These are phyloP conservation scores for Mormoops blainvillei DNA, from an alignment of 2,113 vertebrate genomes.

Conservation along the genomic window DNA sequence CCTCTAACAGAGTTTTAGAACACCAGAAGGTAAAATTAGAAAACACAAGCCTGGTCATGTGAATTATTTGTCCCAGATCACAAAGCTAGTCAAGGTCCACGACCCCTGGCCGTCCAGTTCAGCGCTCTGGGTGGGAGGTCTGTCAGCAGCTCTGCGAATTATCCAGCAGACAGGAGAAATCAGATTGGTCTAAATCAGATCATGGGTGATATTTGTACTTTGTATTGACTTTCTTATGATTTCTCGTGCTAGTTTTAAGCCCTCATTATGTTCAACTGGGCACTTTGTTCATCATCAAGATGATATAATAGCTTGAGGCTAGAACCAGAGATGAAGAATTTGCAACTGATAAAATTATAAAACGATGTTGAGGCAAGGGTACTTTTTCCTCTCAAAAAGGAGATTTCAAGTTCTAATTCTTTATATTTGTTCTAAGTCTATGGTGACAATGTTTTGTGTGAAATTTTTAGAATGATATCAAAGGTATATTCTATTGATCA, in stretches of 20 bases:
- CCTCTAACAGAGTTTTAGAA: not conserved
- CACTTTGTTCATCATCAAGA: not conserved
- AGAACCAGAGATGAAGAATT: not conserved
- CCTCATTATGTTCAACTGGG: not conserved
- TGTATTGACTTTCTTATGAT: not conserved
- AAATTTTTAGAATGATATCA: not conserved
- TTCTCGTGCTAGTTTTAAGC: not conserved
- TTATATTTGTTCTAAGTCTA: not conserved
- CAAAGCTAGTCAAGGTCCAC: not conserved
- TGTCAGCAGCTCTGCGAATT: not conserved
- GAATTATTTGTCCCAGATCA: not conserved
- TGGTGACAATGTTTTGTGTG: not conserved
- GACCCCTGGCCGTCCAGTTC: not conserved
- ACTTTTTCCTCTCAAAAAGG: not conserved
- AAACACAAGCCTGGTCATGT: not conserved
- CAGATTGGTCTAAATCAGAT: not conserved
- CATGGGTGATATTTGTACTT: not conserved
- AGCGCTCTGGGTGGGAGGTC: not conserved
- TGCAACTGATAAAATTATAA: not conserved
- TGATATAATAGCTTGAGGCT: not conserved
- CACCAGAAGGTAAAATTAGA: not conserved
- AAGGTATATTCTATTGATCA: not conserved
- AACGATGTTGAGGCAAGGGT: not conserved
- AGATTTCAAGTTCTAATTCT: not conserved
- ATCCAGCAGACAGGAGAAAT: not conserved